Evolutionary conservation across 2,113 vertebrate species (phyloP), one percentile per base, ranked within the genome.

Genomic region (Odontesthes bonariensis): DNA sequence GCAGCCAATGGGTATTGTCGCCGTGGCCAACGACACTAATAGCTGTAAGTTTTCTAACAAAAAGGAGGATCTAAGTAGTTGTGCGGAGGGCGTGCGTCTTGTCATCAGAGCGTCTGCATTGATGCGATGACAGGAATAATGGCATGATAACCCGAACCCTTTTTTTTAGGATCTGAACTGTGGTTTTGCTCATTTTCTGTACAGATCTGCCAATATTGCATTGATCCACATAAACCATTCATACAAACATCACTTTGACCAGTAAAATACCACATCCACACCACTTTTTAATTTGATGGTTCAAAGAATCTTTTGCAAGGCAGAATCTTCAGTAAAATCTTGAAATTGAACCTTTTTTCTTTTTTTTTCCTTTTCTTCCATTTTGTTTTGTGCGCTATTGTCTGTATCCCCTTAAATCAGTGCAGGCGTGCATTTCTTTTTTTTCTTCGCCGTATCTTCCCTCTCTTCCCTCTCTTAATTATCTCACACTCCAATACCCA

Each of bases 1-100:
- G 89, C 98, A 99, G 91, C 98, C 98, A 32, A 99, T 99, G 98
- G 98, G 98, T 62, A 99, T 99, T 77, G 94, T 97, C 0, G 98
- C 98, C 0, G 97, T 99, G 94, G 97, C 98, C 89, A 99, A 99
- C 0, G 97, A 99, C 94, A 99, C 98, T 19, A 99, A 99, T 79
- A 97, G 95, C 95, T 99, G 98, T 99, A 87, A 98, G 98, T 95
- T 56, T 61, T 62, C 14, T n/a, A n/a, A 40, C 46, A 33, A 17
- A 40, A 8, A 63, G 13, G 32, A 61, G 0, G 14, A 59, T 7
- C 61, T n/a, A 33, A 6, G 6, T 27, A 2, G 11, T 23, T 47
- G 3, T 75, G 63, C 32, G 22, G 17, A 12, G 35, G 19, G 44
- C 6, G 8, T 5, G 33, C 33, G 23, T 9, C 42, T 20, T 54